These are phyloP conservation scores for Falco novaeseelandiae DNA, from an alignment of 2,797 vertebrate species.

Conservation along the genomic window DNA sequence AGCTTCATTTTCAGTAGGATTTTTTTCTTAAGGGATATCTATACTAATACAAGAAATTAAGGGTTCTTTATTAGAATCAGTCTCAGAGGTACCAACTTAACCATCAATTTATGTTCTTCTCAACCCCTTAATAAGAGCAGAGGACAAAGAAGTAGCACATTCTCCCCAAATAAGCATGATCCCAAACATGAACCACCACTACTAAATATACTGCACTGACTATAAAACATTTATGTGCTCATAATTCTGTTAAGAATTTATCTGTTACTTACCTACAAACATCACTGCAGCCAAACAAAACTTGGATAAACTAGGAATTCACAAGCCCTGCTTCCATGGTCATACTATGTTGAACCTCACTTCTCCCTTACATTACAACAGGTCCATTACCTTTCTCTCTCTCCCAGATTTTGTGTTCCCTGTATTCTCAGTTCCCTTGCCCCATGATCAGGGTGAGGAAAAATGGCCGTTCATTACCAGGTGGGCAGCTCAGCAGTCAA, in stretches of 20 bases:
- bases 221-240: not conserved
- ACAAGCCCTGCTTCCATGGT: not conserved
- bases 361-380: not conserved
- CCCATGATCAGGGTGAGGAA: not conserved
- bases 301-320: not conserved
- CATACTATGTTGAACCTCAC: not conserved
- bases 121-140: not conserved
- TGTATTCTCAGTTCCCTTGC: not conserved
- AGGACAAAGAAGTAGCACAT: not conserved
- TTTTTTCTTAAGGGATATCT: slow-evolving; percentile 24
- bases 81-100: not conserved
- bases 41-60: slow-evolving; percentile 13
- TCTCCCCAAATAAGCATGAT: not conserved
- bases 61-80: not conserved
- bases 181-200: not conserved
- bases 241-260: not conserved
- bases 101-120: not conserved
- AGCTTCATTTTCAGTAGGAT: slow-evolving; percentile 16
- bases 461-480: not conserved
- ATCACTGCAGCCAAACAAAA: not conserved
- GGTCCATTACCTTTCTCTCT: not conserved
- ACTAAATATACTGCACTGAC: not conserved
- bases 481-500: not conserved
- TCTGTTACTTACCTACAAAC: not conserved
- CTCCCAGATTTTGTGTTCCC: not conserved